phyloP scores from a whole-genome alignment of 2,797 vertebrate species.

The Gila robusta region DNA sequence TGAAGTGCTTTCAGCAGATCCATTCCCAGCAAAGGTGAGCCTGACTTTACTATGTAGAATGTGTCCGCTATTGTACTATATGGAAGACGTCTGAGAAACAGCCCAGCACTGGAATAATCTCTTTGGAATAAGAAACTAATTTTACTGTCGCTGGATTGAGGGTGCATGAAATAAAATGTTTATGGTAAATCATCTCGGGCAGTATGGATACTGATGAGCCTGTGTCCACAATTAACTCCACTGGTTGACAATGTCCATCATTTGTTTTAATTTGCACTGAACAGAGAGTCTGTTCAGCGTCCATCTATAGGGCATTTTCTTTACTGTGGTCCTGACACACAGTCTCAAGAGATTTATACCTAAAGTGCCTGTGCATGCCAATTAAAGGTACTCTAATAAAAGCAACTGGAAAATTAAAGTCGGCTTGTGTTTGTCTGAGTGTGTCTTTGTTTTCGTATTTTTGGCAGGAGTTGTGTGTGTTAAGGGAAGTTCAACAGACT shows the following conservation, averaged over 20 bases:
- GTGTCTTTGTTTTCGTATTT: neutral
- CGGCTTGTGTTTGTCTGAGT: neutral
- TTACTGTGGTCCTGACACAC: neutral
- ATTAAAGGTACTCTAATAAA: neutral
- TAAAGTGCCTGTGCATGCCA: neutral
- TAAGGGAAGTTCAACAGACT: conserved; percentile 16
- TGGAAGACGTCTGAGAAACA: too few species aligned
- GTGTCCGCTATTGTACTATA: too few species aligned
- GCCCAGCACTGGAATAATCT: neutral
- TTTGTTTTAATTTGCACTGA: neutral
- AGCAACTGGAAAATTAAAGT: conserved; percentile 6
- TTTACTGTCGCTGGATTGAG: neutral
- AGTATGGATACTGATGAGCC: neutral
- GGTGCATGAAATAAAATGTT: neutral
- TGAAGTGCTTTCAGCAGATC: too few species aligned
- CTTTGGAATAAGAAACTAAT: neutral
- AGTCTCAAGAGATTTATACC: neutral
- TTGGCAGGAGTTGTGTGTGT: conserved; percentile 5
- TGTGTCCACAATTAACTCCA: neutral
- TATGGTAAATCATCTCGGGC: neutral
- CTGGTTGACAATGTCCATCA: neutral
- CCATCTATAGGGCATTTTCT: neutral
- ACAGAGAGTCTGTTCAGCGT: neutral
- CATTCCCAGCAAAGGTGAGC: too few species aligned
- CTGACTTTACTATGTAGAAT: too few species aligned